Percentiles rank a stretch among this genome's conserved stretches.
These are phyloP conservation scores for Magallana nippona DNA, from an alignment of 2,888 invertebrate genomes.

Conservation along the genomic window DNA sequence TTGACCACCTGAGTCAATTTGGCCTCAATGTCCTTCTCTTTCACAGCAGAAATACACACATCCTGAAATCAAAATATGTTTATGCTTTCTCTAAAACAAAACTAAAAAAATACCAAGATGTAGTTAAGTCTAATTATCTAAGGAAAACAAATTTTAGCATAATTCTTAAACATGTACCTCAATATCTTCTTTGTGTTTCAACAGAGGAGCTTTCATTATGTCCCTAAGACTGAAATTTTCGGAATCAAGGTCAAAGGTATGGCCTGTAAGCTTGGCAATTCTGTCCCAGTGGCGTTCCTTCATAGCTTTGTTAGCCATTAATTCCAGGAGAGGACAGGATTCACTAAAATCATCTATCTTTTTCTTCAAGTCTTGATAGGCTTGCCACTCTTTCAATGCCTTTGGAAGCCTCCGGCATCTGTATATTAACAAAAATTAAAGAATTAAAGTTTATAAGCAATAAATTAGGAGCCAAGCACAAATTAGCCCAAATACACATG, in stretches of 20 bases:
- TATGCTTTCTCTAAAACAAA: no score
- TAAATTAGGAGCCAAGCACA: no score
- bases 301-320: conserved; percentile 94
- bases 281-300: conserved; percentile 89
- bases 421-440: not conserved
- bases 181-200: conserved; percentile 91
- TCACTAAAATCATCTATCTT: conserved; percentile 95
- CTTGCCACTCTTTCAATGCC: conserved; percentile 93
- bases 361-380: conserved; percentile 90
- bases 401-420: conserved; percentile 90
- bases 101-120: no score
- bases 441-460: no score
- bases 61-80: conserved; percentile 82
- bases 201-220: conserved; percentile 91
- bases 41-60: conserved; percentile 92
- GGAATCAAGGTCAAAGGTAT: conserved; percentile 89
- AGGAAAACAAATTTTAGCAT: no score
- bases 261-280: conserved; percentile 83
- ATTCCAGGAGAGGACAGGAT: conserved; percentile 90
- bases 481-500: no score
- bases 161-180: conserved; percentile 82
- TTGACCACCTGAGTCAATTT: conserved; percentile 90
- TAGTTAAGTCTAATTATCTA: no score
- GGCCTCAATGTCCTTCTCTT: conserved; percentile 94
- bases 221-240: conserved; percentile 89